These are phyloP conservation scores for Acheta domesticus DNA, from an alignment of 2,888 invertebrate species.

Conservation along the genomic window DNA sequence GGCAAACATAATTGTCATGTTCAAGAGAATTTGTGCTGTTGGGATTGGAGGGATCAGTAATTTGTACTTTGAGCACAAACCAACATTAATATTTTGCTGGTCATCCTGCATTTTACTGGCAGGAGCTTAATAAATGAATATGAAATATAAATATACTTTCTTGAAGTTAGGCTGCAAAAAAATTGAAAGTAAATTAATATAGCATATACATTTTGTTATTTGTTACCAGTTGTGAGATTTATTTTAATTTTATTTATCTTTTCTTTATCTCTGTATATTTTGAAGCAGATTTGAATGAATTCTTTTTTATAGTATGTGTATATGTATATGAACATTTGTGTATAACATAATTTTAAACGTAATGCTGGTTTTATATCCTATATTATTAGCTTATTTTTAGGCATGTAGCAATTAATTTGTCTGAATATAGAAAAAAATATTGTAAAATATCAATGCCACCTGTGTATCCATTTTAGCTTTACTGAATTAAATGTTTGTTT, in stretches of 20 bases:
- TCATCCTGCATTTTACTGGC: too few species aligned
- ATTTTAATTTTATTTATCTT: slow-evolving; percentile 1
- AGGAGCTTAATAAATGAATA: not conserved
- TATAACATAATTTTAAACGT: not conserved
- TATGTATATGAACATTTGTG: not conserved
- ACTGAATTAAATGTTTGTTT: not conserved
- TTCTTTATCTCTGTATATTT: not conserved
- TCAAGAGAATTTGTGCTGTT: not conserved
- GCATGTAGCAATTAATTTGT: not conserved
- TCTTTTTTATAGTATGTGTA: not conserved
- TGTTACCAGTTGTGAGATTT: not conserved
- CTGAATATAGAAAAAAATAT: not conserved
- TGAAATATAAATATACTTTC: not conserved
- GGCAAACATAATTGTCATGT: too few species aligned
- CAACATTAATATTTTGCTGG: not conserved
- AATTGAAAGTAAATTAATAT: not conserved
- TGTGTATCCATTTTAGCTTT: not conserved
- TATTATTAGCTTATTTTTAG: not conserved
- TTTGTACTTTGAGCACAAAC: not conserved
- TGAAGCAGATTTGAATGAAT: not conserved
- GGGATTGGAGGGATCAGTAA: not conserved
- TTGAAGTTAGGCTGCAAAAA: not conserved
- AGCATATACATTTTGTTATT: not conserved
- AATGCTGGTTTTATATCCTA: not conserved
- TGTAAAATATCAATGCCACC: not conserved